A percentile compares a stretch with the other conserved stretches of the same genome.
phyloP scores from a whole-genome alignment of 2,888 invertebrate species.

The Hirtodrosophila duncani region DNA sequence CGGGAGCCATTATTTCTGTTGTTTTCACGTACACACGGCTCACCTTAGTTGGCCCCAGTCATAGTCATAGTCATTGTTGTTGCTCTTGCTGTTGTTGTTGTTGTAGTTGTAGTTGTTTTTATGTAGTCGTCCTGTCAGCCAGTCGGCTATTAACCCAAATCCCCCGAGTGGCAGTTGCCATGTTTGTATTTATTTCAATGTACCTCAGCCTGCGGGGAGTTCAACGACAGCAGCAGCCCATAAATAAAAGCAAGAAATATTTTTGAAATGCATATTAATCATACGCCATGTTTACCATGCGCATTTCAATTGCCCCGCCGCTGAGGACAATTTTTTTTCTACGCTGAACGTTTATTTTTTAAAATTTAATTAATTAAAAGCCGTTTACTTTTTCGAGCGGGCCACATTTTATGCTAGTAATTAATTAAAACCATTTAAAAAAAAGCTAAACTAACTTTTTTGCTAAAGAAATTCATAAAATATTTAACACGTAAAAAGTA shows the following conservation, averaged over 20 bases:
- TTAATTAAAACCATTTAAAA: slow-evolving; percentile 17
- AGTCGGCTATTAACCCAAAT: slow-evolving; percentile 74
- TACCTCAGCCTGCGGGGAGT: slow-evolving; percentile 49
- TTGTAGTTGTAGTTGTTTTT: slow-evolving; percentile 13
- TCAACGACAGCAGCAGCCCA: slow-evolving; percentile 54
- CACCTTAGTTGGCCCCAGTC: slow-evolving; percentile 54
- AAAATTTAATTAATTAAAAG: slow-evolving; percentile 49
- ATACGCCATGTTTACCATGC: slow-evolving; percentile 48
- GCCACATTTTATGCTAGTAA: slow-evolving; percentile 22
- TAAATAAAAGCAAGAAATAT: slow-evolving; percentile 41
- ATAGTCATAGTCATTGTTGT: slow-evolving; percentile 37
- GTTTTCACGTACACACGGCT: slow-evolving; percentile 49
- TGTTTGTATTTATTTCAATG: slow-evolving; percentile 46
- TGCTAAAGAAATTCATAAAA: background rate
- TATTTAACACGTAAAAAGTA: slow-evolving; percentile 19
- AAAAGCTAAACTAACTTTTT: background rate
- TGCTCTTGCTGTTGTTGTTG: slow-evolving; percentile 27
- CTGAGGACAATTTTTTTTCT: slow-evolving; percentile 3
- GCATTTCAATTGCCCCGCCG: slow-evolving; percentile 57
- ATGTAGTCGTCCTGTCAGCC: slow-evolving; percentile 25
- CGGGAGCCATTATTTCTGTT: slow-evolving; percentile 56
- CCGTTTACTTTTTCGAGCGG: slow-evolving; percentile 8
- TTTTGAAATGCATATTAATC: slow-evolving; percentile 56
- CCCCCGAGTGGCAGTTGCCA: slow-evolving; percentile 63
- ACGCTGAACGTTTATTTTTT: slow-evolving; percentile 19